phyloP scores from a whole-genome alignment of 2,888 invertebrate species.

The Chironomus tentans region DNA sequence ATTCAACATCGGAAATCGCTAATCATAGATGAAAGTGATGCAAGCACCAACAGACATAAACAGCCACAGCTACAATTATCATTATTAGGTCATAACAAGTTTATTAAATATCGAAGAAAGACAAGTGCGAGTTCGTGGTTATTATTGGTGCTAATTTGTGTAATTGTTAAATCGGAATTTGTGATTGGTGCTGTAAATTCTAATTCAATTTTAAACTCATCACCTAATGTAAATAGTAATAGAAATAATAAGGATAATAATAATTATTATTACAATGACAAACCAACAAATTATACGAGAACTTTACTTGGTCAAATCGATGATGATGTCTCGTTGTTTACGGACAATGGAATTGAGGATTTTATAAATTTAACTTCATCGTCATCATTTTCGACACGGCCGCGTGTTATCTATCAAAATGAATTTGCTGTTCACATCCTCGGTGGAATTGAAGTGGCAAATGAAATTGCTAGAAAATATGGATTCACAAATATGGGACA shows the following conservation, averaged over 20 bases:
- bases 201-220: conserved; percentile 21
- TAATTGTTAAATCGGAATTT: conserved; percentile 22
- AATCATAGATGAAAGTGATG: conserved; percentile 22
- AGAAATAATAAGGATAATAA: neutral
- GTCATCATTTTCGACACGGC: neutral
- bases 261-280: neutral
- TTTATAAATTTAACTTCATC: neutral
- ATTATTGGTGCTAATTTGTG: conserved; percentile 19
- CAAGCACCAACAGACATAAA: neutral
- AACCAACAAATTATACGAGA: conserved; percentile 6
- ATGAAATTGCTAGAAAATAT: conserved; percentile 68
- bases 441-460: conserved; percentile 59
- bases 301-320: neutral
- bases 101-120: conserved; percentile 18
- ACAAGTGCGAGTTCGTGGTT: conserved; percentile 2
- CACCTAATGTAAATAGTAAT: conserved; percentile 11
- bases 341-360: neutral
- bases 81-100: conserved; percentile 11
- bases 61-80: conserved; percentile 4
- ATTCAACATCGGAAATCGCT: neutral
- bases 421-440: conserved; percentile 82
- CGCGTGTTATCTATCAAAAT: conserved; percentile 57
- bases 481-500: conserved; percentile 81
- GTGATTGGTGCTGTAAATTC: conserved; percentile 21
- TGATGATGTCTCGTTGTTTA: conserved; percentile 14